Percentiles rank a stretch among this genome's conserved stretches.
These are phyloP conservation scores for Salpingus planirostris DNA, from an alignment of 2,888 invertebrate species.

Conservation along the genomic window DNA sequence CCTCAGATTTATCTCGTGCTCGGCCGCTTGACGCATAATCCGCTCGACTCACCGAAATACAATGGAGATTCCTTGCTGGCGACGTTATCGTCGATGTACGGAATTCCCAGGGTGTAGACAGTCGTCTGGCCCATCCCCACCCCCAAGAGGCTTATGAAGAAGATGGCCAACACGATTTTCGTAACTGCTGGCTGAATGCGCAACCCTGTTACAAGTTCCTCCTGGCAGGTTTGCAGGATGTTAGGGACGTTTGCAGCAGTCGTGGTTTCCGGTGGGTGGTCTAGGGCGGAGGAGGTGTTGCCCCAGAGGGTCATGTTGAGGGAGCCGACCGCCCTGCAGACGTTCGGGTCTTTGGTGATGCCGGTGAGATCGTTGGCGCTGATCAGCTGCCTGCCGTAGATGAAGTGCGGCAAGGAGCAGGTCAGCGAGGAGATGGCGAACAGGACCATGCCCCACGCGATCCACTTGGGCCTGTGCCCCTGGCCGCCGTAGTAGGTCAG, in stretches of 20 bases:
- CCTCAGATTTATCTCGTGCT: slow-evolving; percentile 10
- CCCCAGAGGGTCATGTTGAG: slow-evolving; percentile 8
- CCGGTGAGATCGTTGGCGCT: slow-evolving; percentile 44
- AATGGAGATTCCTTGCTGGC: slow-evolving; percentile 85
- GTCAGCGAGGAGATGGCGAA: slow-evolving; percentile 79
- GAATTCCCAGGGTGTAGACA: slow-evolving; percentile 85
- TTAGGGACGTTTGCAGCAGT: slow-evolving; percentile 21
- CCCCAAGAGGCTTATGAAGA: slow-evolving; percentile 78
- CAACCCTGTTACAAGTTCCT: slow-evolving; percentile 53
- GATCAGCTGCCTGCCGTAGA: slow-evolving; percentile 69
- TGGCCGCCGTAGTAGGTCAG: slow-evolving; percentile 86
- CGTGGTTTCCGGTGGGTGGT: slow-evolving; percentile 26
- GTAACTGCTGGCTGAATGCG: slow-evolving; percentile 67
- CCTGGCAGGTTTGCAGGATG: slow-evolving; percentile 33
- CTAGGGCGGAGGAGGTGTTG: slow-evolving; percentile 20
- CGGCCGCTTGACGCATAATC: too few relatives aligned
- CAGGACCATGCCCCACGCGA: slow-evolving; percentile 84
- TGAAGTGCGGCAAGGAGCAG: slow-evolving; percentile 79
- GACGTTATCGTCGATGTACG: slow-evolving; percentile 90
- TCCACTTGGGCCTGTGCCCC: slow-evolving; percentile 89
- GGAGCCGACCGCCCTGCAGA: slow-evolving; percentile 31
- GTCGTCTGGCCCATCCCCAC: slow-evolving; percentile 91
- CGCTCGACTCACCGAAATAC: slow-evolving; percentile 73
- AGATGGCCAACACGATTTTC: slow-evolving; percentile 75
- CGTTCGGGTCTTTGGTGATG: slow-evolving; percentile 38